Base-by-base conservation (phyloP, 53 echinoderm and acorn worm genomes). In the Echinarachnius parma region DNA sequence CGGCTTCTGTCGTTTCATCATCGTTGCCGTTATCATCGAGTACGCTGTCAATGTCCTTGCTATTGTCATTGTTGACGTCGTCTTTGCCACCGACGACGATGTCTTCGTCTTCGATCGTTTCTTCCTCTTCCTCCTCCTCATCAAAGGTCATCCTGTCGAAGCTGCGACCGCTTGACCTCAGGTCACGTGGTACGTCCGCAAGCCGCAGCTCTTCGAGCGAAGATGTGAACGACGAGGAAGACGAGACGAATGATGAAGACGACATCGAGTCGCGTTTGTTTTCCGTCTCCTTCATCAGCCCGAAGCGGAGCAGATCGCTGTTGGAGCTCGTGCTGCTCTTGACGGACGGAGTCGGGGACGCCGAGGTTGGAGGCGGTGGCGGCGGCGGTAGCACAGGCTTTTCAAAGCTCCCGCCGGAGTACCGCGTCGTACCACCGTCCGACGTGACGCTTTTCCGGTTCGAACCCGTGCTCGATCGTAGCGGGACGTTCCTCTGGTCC, bases 191-290 rank as follows among this genome's bases (percentile, higher is more conserved):
- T 28, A 39, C 55, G 44, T 72, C 74, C 29, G 22, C 37, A 8
- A 72, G 37, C 15, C 57, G 35, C 16, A 72, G 74, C 19, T 72
- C 74, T n/a, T 72, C 74, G 25, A 72, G 26, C 16, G 74, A 72
- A 2, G 74, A 72, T 37, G 56, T 42, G 74, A 39, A 72, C 28
- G 74, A 72, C 4, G 74, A 72, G 39, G 55, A 56, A 0, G 74
- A 54, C 18, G 55, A 72, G 4, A 56, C 55, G 39, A 27, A 72
- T 35, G 74, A 72, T 56, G 74, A 72, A 55, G 74, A 56, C 20
- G 68, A 68, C 68, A 68, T 68, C 16, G 74, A 72, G 28, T 72
- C 74, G 19, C 74, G 74, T 37, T 72, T 72, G 28, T 45, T 56
- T 15, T 56, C 74, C 9, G 4, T 4, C 34, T 72, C 57, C 49